Evolutionary conservation across 2,797 vertebrate genomes (phyloP).

Genomic region (Chrysocyon brachyurus): DNA sequence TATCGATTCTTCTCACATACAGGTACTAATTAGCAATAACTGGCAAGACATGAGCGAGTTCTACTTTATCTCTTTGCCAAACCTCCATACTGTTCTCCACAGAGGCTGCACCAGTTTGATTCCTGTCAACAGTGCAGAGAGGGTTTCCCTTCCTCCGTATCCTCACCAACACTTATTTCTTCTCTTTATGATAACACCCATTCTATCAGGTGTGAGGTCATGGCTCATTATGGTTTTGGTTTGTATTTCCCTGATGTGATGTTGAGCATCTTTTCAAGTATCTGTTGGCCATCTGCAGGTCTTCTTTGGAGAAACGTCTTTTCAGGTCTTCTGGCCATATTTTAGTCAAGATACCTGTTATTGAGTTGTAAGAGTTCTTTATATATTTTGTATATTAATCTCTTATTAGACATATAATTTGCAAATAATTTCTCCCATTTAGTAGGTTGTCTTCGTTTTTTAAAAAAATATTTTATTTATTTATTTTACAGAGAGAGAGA

Average conservation of each 20-base stretch:
- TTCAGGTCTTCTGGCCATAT: neutral
- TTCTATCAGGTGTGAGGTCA: neutral
- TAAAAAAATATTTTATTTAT: too few species aligned
- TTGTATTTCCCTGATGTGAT: neutral
- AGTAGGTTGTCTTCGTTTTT: neutral
- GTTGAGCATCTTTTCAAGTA: neutral
- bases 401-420: neutral
- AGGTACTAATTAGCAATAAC: neutral
- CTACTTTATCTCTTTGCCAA: neutral
- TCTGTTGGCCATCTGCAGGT: neutral
- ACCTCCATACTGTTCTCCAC: too few species aligned
- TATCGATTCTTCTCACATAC: neutral
- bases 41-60: fast-evolving
- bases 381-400: neutral
- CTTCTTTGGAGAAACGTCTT: neutral
- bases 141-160: neutral
- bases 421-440: neutral
- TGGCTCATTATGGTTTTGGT: neutral
- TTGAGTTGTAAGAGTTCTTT: neutral
- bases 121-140: neutral
- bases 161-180: neutral
- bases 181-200: neutral
- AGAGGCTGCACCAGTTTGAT: neutral
- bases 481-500: too few species aligned
- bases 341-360: neutral